Percentiles rank a stretch among this genome's conserved stretches.
Conservation (phyloP, 2,113 vertebrate species). For the Hippocampus comes region DNA sequence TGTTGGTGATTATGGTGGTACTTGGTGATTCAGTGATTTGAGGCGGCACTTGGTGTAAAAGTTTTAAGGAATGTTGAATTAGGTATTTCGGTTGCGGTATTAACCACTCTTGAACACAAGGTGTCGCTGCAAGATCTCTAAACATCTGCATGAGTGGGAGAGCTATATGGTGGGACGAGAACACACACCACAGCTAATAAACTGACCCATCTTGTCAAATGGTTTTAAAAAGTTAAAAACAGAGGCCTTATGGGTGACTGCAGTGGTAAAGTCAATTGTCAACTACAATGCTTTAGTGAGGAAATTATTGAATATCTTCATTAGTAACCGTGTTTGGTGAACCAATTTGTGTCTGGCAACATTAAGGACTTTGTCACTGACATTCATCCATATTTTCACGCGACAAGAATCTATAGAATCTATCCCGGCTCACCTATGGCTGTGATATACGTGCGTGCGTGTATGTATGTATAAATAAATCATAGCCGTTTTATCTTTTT, state of each 20-base stretch:
- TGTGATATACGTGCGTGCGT: no score
- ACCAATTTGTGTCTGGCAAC: background rate
- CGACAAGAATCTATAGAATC: no score
- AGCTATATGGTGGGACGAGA: background rate
- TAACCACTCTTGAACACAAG: background rate
- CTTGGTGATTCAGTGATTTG: no score
- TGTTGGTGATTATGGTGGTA: no score
- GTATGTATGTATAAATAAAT: no score
- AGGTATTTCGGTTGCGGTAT: background rate
- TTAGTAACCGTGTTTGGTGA: background rate
- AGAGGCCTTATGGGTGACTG: background rate
- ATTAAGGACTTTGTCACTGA: background rate
- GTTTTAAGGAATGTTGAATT: no score
- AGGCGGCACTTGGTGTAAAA: no score
- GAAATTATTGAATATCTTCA: background rate
- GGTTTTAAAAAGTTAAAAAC: background rate
- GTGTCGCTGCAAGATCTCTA: background rate
- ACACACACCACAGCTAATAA: background rate
- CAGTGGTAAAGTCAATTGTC: background rate
- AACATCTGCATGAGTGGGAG: background rate
- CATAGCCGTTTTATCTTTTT: no score
- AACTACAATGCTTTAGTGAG: background rate
- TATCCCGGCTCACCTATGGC: no score
- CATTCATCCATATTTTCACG: background rate
- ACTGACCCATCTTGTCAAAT: background rate